Evolutionary conservation across 2,888 invertebrate genomes (phyloP).

Genomic region (Archaeoteleia sp.): DNA sequence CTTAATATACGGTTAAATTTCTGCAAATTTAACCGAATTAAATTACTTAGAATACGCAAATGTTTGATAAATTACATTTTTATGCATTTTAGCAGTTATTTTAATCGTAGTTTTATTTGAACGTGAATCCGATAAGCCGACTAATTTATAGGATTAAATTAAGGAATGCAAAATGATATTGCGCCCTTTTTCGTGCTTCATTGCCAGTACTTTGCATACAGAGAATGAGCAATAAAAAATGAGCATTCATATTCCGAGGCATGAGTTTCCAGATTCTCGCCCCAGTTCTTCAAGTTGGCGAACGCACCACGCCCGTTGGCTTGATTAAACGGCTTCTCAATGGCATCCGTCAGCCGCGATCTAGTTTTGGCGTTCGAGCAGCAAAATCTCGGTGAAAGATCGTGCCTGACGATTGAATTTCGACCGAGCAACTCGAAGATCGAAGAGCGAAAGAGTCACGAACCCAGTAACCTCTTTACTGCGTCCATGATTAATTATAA

Average conservation of each 20-base stretch:
- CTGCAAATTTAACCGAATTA: no score
- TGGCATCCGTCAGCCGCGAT: slow-evolving; percentile 29
- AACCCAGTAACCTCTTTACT: slow-evolving; percentile 40
- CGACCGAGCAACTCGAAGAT: slow-evolving; percentile 14
- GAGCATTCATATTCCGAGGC: slow-evolving; percentile 23
- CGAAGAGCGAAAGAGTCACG: slow-evolving; percentile 11
- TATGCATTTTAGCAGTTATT: no score
- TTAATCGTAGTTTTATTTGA: background rate
- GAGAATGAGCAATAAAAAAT: slow-evolving; percentile 32
- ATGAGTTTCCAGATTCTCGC: slow-evolving; percentile 29
- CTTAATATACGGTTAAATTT: background rate
- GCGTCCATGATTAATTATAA: slow-evolving; percentile 21
- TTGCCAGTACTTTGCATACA: slow-evolving; percentile 8
- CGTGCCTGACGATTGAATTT: slow-evolving; percentile 33
- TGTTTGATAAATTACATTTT: no score
- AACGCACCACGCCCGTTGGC: slow-evolving; percentile 41
- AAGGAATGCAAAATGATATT: slow-evolving; percentile 10
- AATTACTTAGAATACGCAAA: no score
- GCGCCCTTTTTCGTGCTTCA: slow-evolving; percentile 15
- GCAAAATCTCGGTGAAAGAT: slow-evolving; percentile 35
- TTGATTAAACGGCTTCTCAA: slow-evolving; percentile 53
- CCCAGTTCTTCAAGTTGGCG: slow-evolving; percentile 46
- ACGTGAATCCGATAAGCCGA: slow-evolving; percentile 10
- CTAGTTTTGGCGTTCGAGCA: slow-evolving; percentile 28
- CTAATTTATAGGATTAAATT: slow-evolving; percentile 15